These are phyloP conservation scores for Sussaba pulchella DNA, from an alignment of 2,888 invertebrate species.

Conservation along the genomic window DNA sequence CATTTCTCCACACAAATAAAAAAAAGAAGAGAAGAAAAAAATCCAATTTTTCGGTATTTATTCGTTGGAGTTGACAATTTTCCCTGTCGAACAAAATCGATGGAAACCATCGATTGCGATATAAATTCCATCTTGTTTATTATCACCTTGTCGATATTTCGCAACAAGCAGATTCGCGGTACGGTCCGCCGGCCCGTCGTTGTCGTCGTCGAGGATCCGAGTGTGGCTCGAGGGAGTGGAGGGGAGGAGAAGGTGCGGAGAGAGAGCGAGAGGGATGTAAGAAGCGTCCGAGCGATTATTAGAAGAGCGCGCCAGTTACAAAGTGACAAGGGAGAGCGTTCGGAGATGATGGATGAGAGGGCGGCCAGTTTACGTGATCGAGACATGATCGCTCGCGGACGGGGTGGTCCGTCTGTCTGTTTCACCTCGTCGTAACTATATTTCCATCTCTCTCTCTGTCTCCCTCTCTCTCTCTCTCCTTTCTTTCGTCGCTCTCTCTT, in stretches of 20 bases:
- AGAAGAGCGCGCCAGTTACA: constrained; percentile 66
- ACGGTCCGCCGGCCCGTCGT: background rate
- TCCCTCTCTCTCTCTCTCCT: constrained; percentile 32
- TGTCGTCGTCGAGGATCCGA: constrained; percentile 10
- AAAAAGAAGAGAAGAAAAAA: too few species aligned
- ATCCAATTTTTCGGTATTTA: too few species aligned
- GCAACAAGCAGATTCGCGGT: constrained; percentile 20
- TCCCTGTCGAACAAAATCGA: too few species aligned
- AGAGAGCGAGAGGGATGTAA: background rate
- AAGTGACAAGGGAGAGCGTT: constrained; percentile 80
- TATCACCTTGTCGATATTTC: constrained; percentile 18
- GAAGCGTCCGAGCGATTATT: constrained; percentile 55
- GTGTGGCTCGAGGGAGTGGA: background rate
- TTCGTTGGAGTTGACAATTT: too few species aligned
- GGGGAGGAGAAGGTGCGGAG: too few species aligned
- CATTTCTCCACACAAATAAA: too few species aligned
- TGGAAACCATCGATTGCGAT: constrained; percentile 8
- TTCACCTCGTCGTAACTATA: constrained; percentile 15
- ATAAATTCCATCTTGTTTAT: constrained; percentile 10
- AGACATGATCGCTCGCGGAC: constrained; percentile 82
- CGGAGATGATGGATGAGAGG: constrained; percentile 83
- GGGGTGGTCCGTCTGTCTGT: constrained; percentile 81
- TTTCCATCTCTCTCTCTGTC: constrained; percentile 23
- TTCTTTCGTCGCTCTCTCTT: constrained; percentile 50
- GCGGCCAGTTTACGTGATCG: constrained; percentile 84